Conservation (phyloP, 92 coral and sea anemone genomes). For the Palythoa grandis region DNA sequence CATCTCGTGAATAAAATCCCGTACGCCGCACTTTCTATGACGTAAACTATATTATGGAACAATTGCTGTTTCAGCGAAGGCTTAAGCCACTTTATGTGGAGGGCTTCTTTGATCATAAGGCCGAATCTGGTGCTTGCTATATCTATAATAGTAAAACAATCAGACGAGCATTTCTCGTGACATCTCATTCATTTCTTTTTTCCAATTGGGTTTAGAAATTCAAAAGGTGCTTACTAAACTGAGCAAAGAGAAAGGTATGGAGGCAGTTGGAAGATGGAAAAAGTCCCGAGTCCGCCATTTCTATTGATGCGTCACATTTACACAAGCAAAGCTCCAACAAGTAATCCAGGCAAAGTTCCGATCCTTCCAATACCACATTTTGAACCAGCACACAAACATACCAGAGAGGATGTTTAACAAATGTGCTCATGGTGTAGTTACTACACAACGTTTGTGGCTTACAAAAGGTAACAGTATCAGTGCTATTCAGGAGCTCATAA, state of each 20-base stretch:
- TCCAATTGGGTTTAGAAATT: slow-evolving; percentile 46
- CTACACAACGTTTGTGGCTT: slow-evolving; percentile 57
- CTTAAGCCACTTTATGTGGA: too few relatives aligned
- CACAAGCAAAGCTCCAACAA: slow-evolving; percentile 42
- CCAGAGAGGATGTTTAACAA: slow-evolving; percentile 60
- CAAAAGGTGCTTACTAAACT: slow-evolving; percentile 58
- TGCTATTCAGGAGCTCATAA: neutral
- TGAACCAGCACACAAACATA: slow-evolving; percentile 55
- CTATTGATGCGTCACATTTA: slow-evolving; percentile 67
- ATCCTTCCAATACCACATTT: slow-evolving; percentile 55
- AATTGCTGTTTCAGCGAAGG: too few relatives aligned
- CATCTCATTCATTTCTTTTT: neutral
- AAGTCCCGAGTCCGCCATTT: slow-evolving; percentile 70
- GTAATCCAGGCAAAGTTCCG: slow-evolving; percentile 64
- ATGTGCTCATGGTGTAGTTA: slow-evolving; percentile 59
- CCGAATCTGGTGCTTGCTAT: too few relatives aligned
- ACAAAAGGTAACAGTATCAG: slow-evolving; percentile 57
- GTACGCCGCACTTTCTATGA: too few relatives aligned
- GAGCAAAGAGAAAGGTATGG: slow-evolving; percentile 62
- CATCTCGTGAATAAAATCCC: too few relatives aligned
- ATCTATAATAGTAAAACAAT: too few relatives aligned
- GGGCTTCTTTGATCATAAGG: too few relatives aligned
- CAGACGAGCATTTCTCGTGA: too few relatives aligned
- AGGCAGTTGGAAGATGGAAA: slow-evolving; percentile 59
- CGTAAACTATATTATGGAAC: too few relatives aligned